These are phyloP conservation scores for Hydrozoanthus tunicans DNA, from an alignment of 64 coral and sea anemone species.

Conservation along the genomic window DNA sequence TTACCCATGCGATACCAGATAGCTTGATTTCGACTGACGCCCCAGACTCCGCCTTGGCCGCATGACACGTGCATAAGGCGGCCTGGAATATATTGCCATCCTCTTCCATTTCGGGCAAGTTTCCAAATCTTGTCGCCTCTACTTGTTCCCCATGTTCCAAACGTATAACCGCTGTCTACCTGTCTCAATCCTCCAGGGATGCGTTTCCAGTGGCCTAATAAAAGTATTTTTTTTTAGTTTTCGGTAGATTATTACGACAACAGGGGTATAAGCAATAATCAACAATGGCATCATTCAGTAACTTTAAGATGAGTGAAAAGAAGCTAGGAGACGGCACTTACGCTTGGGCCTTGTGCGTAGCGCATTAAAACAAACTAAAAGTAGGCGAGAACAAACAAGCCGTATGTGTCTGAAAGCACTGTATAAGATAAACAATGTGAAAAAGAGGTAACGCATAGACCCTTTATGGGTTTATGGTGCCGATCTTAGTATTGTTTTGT, in stretches of 20 bases:
- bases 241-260: too few relatives aligned
- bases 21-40: background rate
- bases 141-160: conserved; percentile 11
- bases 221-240: background rate
- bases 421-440: too few relatives aligned
- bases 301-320: too few relatives aligned
- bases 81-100: conserved; percentile 23
- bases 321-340: too few relatives aligned
- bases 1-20: conserved; percentile 47
- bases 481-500: too few relatives aligned
- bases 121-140: conserved; percentile 23
- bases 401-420: too few relatives aligned
- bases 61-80: conserved; percentile 26
- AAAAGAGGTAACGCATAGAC: too few relatives aligned
- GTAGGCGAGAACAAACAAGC: too few relatives aligned
- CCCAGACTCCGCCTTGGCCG: conserved; percentile 41
- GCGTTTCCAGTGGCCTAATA: conserved; percentile 30
- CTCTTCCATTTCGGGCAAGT: background rate
- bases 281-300: background rate
- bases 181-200: conserved; percentile 29
- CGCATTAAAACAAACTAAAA: too few relatives aligned
- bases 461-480: too few relatives aligned
- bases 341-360: too few relatives aligned
- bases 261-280: background rate
- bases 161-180: conserved; percentile 14